Evolutionary conservation across 2,888 invertebrate genomes (phyloP).

Genomic region (Troides oblongomaculatus): DNA sequence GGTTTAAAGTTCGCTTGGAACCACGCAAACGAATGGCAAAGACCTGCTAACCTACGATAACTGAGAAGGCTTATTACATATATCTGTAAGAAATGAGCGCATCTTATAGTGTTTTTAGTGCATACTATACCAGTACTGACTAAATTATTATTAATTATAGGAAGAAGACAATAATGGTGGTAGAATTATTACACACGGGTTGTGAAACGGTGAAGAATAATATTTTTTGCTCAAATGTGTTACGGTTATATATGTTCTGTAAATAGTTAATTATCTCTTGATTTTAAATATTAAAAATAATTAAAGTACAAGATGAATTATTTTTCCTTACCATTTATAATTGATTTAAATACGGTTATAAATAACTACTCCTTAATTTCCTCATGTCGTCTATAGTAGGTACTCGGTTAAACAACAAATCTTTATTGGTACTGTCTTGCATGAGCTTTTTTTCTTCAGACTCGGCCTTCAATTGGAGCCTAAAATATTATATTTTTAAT

Average conservation of each 20-base stretch:
- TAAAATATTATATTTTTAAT: constrained; percentile 5
- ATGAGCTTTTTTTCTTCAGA: constrained; percentile 22
- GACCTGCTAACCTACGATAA: constrained; percentile 45
- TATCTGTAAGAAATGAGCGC: constrained; percentile 42
- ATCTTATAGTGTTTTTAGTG: constrained; percentile 43
- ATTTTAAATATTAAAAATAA: constrained; percentile 44
- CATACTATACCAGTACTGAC: constrained; percentile 57
- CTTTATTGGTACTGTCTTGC: constrained; percentile 33
- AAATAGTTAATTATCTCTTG: constrained; percentile 57
- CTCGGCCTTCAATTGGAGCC: constrained; percentile 44
- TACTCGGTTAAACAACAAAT: constrained; percentile 38
- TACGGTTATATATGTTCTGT: constrained; percentile 47
- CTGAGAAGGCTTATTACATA: constrained; percentile 34
- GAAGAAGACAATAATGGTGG: constrained; percentile 55
- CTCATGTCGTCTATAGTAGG: constrained; percentile 48
- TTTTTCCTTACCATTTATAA: constrained; percentile 31
- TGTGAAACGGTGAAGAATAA: constrained; percentile 39
- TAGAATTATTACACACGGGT: constrained; percentile 47
- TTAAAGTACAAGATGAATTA: constrained; percentile 4
- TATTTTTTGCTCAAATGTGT: constrained; percentile 51
- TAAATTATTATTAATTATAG: constrained; percentile 54
- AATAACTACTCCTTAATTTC: constrained; percentile 47
- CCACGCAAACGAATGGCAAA: constrained; percentile 80
- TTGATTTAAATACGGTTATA: constrained; percentile 34
- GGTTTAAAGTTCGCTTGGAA: constrained; percentile 85